Base-by-base conservation (phyloP, 1,140 invertebrate genomes). In the Aricia agestis region DNA sequence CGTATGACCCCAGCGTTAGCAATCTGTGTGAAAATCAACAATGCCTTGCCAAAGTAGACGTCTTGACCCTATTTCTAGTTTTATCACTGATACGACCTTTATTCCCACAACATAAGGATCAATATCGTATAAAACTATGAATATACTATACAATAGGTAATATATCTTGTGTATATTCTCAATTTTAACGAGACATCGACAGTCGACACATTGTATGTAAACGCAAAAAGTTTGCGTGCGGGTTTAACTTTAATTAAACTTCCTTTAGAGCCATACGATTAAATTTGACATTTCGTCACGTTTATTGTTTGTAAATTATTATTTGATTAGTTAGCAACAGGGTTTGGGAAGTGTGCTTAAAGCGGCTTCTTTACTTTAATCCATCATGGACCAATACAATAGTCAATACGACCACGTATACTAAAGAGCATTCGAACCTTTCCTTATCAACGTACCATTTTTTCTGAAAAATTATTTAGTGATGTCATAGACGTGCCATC, bases 21-120 rank as follows among this genome's bases (percentile, higher is more conserved):
- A 63, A 63, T 63, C 59, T 13, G 59, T 63, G 59, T 63, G 59
- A 63, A 63, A 63, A 63, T 63, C 59, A 63, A 63, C 59, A 63
- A 63, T 63, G 18, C 17, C 18, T 19, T 63, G 59, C 59, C 59
- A 63, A 19, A 63, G 59, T 63, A 63, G 6, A 9, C 11, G 6
- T 25, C 59, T 63, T 63, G 59, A 63, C 59, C 59, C 19, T 63
- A 63, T 63, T 63, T 19, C 59, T 52, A 52, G 11, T 52, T 9
- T 13, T 52, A 13, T 15, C 45, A 13, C 45, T 52, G 10, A 52
- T 9, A 52, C 6, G 13, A 52, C 45, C 36, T 13, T 52, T 52
- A 52, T 52, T 11, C 45, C 10, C 10, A 52, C 45, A 13, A 52
- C 45, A 52, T 52, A 52, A 52, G 9, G 45, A 52, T 11, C 13